Evolutionary conservation across 2,113 vertebrate genomes (phyloP).

Genomic region (Cisticola juncidis): DNA sequence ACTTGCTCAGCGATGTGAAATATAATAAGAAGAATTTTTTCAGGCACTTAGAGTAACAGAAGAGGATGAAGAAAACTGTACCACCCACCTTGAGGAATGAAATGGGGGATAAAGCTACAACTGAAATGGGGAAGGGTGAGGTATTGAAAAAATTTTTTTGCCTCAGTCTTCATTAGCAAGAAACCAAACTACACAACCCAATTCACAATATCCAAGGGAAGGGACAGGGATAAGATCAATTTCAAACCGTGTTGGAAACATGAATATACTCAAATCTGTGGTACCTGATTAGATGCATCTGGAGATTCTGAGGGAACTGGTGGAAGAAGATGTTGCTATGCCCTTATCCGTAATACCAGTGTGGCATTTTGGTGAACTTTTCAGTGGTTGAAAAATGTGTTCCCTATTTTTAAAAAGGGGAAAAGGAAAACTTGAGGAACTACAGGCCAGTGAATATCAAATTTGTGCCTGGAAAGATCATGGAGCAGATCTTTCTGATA

Average conservation of each 20-base stretch:
- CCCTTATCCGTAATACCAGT: background rate
- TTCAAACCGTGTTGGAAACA: background rate
- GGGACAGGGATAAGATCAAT: background rate
- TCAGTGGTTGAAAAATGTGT: background rate
- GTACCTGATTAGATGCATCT: background rate
- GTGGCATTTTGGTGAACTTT: background rate
- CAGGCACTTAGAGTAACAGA: background rate
- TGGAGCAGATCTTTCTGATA: background rate
- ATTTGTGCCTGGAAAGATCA: background rate
- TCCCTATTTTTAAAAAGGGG: background rate
- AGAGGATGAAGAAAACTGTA: background rate
- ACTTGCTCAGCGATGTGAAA: background rate
- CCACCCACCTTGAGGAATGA: accelerated
- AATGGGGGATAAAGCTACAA: no score
- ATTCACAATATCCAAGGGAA: background rate
- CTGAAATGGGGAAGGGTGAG: background rate
- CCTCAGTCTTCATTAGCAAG: background rate
- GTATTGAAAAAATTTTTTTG: background rate
- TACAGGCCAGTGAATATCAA: background rate
- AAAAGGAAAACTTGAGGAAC: background rate
- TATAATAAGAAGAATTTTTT: background rate
- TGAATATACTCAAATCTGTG: background rate
- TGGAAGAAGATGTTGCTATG: background rate
- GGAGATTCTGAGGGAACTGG: background rate
- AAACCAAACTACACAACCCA: no score